Evolutionary conservation across 2,113 vertebrate species (phyloP).

Genomic region (Lichenostomus cassidix): DNA sequence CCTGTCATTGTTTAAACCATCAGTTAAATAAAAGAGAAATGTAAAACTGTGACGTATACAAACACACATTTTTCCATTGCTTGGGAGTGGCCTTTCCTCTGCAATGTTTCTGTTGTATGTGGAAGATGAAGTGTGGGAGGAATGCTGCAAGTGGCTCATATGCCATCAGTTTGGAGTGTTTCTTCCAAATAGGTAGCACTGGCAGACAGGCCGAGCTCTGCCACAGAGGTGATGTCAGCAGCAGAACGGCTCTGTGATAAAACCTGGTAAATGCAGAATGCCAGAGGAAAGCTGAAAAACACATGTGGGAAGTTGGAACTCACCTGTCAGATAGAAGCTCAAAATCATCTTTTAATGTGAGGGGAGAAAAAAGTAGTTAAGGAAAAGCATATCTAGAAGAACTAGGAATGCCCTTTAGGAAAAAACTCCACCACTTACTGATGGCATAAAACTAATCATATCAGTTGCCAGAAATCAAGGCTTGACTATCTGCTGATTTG

Average conservation of each 20-base stretch:
- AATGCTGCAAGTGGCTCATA: neutral
- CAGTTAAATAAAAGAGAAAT: neutral
- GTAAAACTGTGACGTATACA: neutral
- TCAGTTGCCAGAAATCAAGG: conserved; percentile 14
- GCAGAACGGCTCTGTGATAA: neutral
- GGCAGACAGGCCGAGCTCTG: neutral
- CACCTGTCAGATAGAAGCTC: neutral
- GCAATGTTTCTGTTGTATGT: neutral
- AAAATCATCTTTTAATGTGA: neutral
- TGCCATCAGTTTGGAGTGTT: neutral
- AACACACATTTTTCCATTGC: neutral
- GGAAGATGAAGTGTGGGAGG: neutral
- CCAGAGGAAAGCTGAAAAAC: neutral
- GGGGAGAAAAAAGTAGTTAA: neutral
- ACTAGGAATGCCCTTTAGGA: neutral
- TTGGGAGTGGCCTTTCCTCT: neutral
- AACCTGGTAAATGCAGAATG: neutral
- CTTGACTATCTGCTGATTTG: neutral
- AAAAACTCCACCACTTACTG: neutral
- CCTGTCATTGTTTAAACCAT: neutral
- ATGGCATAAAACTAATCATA: neutral
- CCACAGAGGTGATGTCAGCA: neutral
- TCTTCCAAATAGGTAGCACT: neutral
- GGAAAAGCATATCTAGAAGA: neutral
- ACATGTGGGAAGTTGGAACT: neutral